Percentiles rank a stretch among this genome's conserved stretches.
These are phyloP conservation scores for Eumaeus atala DNA, from an alignment of 1,140 invertebrate genomes.

Conservation along the genomic window DNA sequence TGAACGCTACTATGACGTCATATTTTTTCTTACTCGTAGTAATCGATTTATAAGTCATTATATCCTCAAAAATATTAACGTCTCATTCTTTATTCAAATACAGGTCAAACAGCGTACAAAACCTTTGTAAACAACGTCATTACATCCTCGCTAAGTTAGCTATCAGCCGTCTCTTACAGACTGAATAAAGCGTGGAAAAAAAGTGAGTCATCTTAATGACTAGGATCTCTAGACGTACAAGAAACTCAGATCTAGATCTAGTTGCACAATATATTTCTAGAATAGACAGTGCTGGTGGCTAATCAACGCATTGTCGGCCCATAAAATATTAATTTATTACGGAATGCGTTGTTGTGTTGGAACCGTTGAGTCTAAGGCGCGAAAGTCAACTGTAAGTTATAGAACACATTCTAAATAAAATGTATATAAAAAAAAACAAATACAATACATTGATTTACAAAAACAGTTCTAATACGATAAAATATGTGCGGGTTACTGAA, in stretches of 20 bases:
- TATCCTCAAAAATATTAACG: no score
- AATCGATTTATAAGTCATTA: no score
- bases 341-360: no score
- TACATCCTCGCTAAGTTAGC: constrained; percentile 9
- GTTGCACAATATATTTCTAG: constrained; percentile 20
- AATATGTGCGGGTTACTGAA: no score
- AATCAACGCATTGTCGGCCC: constrained; percentile 14
- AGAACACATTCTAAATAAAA: no score
- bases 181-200: constrained; percentile 27
- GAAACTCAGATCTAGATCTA: constrained; percentile 17
- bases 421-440: no score
- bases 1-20: no score
- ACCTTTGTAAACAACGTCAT: constrained; percentile 10
- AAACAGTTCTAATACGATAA: no score
- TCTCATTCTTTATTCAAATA: no score
- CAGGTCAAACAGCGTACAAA: no score
- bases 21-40: no score
- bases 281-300: constrained; percentile 15
- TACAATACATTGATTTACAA: no score
- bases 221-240: constrained; percentile 20
- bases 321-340: neutral
- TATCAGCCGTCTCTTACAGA: constrained; percentile 20
- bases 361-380: constrained; percentile 13
- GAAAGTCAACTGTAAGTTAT: neutral
- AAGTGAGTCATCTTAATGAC: constrained; percentile 29